A percentile compares a stretch with the other conserved stretches of the same genome.
Conservation (phyloP, 2,888 invertebrate species). For the Scotopteryx bipunctaria region DNA sequence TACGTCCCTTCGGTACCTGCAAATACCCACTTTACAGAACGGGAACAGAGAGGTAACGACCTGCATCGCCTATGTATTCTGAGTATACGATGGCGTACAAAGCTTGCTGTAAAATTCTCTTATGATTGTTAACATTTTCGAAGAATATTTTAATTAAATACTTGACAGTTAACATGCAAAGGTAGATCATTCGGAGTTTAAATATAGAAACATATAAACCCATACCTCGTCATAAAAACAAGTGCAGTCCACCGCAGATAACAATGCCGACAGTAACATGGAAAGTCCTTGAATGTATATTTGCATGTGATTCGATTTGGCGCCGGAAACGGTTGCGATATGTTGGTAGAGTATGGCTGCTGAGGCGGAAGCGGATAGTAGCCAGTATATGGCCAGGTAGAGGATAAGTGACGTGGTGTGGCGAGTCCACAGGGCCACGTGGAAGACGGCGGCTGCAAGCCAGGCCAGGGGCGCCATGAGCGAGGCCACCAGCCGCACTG, state of each 20-base stretch:
- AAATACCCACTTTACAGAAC: slow-evolving; percentile 15
- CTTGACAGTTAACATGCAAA: too few species aligned
- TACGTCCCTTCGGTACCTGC: slow-evolving; percentile 16
- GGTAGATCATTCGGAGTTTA: background rate
- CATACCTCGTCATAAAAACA: slow-evolving; percentile 77
- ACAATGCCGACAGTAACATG: slow-evolving; percentile 53
- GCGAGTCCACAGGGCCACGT: slow-evolving; percentile 68
- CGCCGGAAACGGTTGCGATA: slow-evolving; percentile 39
- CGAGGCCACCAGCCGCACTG: slow-evolving; percentile 59
- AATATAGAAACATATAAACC: background rate
- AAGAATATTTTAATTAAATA: too few species aligned
- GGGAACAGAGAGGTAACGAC: slow-evolving; percentile 16
- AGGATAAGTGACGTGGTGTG: slow-evolving; percentile 69
- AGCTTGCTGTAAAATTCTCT: background rate
- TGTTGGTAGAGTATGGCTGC: slow-evolving; percentile 60
- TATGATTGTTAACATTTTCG: slow-evolving; percentile 9
- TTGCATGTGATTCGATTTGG: slow-evolving; percentile 50
- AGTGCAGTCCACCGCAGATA: slow-evolving; percentile 64
- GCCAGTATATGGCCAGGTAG: slow-evolving; percentile 76
- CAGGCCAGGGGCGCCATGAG: slow-evolving; percentile 67
- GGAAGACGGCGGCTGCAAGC: slow-evolving; percentile 70
- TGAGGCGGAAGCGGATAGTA: slow-evolving; percentile 60
- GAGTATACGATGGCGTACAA: slow-evolving; percentile 11
- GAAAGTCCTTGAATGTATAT: slow-evolving; percentile 62
- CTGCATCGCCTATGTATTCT: slow-evolving; percentile 12